Evolutionary conservation across 2,888 invertebrate genomes (phyloP).

Genomic region (Ypsolopha scabrella): DNA sequence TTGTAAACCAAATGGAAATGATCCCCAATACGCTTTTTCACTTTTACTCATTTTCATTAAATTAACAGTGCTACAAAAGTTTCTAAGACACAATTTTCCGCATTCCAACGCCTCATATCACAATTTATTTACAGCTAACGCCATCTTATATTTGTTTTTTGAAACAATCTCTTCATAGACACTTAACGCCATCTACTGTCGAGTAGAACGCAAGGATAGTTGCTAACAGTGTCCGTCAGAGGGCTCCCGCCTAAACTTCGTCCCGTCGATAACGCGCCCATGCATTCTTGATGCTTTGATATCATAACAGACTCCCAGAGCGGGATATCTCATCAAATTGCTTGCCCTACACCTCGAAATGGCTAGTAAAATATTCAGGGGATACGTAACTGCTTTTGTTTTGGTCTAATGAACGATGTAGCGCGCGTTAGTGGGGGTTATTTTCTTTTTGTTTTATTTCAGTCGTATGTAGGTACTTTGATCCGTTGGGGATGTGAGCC

Average conservation of each 20-base stretch:
- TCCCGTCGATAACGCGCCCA: slow-evolving; percentile 44
- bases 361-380: slow-evolving; percentile 57
- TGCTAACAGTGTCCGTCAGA: slow-evolving; percentile 21
- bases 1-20: neutral
- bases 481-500: neutral
- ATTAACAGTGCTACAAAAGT: no score
- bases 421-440: slow-evolving; percentile 8
- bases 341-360: slow-evolving; percentile 42
- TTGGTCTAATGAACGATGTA: slow-evolving; percentile 47
- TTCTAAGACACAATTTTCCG: no score
- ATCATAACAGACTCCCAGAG: slow-evolving; percentile 49
- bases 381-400: slow-evolving; percentile 60
- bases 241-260: slow-evolving; percentile 30
- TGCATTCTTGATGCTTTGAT: slow-evolving; percentile 53
- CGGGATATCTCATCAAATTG: slow-evolving; percentile 53
- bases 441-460: neutral
- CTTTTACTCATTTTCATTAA: no score
- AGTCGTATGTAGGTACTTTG: neutral
- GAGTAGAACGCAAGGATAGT: slow-evolving; percentile 19
- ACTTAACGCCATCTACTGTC: slow-evolving; percentile 21
- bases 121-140: no score
- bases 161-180: neutral
- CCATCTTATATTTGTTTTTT: neutral
- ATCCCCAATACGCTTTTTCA: no score
- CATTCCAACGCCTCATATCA: no score